These are phyloP conservation scores for Orius insidiosus DNA, from an alignment of 1,140 invertebrate species.

Conservation along the genomic window DNA sequence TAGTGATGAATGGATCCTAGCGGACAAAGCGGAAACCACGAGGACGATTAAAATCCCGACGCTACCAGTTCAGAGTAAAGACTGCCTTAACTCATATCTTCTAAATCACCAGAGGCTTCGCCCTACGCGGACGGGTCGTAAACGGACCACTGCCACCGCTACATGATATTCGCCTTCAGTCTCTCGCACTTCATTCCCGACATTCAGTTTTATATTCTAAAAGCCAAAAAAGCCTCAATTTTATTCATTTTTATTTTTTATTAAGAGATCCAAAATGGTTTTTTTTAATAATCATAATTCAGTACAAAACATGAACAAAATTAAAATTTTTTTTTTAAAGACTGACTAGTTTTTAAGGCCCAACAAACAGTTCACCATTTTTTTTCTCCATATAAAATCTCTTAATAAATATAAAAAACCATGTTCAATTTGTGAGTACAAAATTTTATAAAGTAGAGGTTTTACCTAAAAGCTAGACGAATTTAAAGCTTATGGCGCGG, in stretches of 20 bases:
- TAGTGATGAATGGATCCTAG: constrained; percentile 8
- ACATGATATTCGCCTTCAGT: constrained; percentile 8
- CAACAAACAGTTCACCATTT: constrained; percentile 10
- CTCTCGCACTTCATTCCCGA: neutral
- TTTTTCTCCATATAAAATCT: neutral
- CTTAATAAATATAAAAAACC: neutral
- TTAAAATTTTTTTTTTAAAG: neutral
- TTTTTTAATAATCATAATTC: constrained; percentile 6
- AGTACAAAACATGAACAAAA: constrained; percentile 9
- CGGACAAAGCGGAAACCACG: neutral
- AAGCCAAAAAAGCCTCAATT: neutral
- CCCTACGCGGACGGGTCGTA: neutral
- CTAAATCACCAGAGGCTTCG: constrained; percentile 1
- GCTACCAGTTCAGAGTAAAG: constrained; percentile 2
- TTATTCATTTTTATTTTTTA: constrained; percentile 2
- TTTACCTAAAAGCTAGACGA: constrained; percentile 1
- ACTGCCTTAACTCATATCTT: constrained; percentile 4
- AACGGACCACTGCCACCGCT: constrained; percentile 6
- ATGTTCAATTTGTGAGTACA: neutral
- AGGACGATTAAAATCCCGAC: constrained; percentile 3
- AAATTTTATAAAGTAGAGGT: neutral
- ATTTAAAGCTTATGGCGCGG: constrained; percentile 3
- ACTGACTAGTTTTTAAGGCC: constrained; percentile 11
- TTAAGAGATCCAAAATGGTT: constrained; percentile 1
- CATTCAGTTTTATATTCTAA: neutral